phyloP scores from a whole-genome alignment of 2,113 vertebrate species.

The Mesembrinibis cayennensis region DNA sequence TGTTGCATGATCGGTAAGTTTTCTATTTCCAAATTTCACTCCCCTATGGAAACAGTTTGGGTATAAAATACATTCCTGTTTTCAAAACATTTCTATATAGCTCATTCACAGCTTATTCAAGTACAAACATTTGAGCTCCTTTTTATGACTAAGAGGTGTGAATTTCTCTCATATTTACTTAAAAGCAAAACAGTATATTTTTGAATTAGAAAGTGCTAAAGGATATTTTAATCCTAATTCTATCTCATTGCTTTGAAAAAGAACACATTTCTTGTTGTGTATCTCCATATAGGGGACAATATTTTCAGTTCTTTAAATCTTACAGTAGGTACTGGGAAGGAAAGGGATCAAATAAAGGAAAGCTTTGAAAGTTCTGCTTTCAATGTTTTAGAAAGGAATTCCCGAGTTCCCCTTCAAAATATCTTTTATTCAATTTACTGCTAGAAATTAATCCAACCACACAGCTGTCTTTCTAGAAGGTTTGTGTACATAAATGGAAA shows the following conservation, averaged over 20 bases:
- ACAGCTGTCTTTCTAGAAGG: slow-evolving; percentile 63
- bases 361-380: slow-evolving; percentile 46
- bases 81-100: neutral
- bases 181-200: neutral
- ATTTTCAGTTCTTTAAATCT: slow-evolving; percentile 44
- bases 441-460: slow-evolving; percentile 61
- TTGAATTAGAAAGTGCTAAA: neutral
- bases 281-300: neutral
- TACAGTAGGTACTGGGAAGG: neutral
- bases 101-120: neutral
- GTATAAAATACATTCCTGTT: neutral
- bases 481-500: slow-evolving; percentile 67
- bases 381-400: slow-evolving; percentile 45
- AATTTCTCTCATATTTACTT: neutral
- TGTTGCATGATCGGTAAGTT: neutral
- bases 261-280: neutral
- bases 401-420: slow-evolving; percentile 33
- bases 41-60: neutral
- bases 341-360: neutral
- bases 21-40: neutral
- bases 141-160: neutral
- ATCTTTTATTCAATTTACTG: slow-evolving; percentile 55
- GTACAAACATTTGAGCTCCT: neutral
- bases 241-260: neutral
- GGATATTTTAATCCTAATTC: neutral